Percentiles rank a stretch among this genome's conserved stretches.
These are phyloP conservation scores for human (Homo sapiens) DNA, from an alignment of 2,113 vertebrate species.

Conservation along the genomic window GRCh38 chrX:5511001-5511500, in stretches of 20 bases:
- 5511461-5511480: not conserved
- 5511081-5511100: not conserved
- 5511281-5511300: not conserved
- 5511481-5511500: not conserved
- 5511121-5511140: not conserved
- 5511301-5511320: too few relatives aligned
- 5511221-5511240: too few relatives aligned
- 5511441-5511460: too few relatives aligned
- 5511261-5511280: too few relatives aligned
- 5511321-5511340: not conserved
- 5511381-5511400: not conserved
- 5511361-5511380: not conserved
- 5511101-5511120: not conserved
- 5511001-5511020: not conserved
- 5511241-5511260: not conserved
- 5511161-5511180: not conserved
- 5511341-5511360: not conserved
- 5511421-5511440: too few relatives aligned
- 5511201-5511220: not conserved
- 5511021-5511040: not conserved
- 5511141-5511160: not conserved
- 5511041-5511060: not conserved
- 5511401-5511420: not conserved
- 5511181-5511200: not conserved
- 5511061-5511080: not conserved